phyloP scores from a whole-genome alignment of 2,113 vertebrate genomes.

The Varanus salvator region DNA sequence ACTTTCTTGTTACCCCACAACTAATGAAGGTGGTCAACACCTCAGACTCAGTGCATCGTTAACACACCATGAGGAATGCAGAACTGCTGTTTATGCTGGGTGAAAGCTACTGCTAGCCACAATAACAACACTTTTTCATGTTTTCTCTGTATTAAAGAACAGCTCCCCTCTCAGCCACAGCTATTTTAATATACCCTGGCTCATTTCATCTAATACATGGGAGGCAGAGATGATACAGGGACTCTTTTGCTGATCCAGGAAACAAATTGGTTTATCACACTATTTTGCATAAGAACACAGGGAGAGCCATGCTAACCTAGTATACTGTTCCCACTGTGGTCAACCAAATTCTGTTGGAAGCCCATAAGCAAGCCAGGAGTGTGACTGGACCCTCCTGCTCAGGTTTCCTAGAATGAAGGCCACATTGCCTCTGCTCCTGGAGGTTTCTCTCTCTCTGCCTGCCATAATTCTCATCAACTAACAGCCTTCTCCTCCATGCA shows the following conservation, averaged over 20 bases:
- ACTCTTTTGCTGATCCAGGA: not conserved
- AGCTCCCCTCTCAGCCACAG: not conserved
- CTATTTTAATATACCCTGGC: not conserved
- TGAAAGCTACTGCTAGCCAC: not conserved
- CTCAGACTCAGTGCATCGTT: not conserved
- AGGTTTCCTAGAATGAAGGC: too few relatives aligned
- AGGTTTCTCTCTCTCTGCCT: too few relatives aligned
- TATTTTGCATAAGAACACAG: not conserved
- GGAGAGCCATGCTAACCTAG: not conserved
- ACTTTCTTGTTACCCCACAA: not conserved
- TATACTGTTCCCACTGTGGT: not conserved
- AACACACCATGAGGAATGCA: not conserved
- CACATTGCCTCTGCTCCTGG: too few relatives aligned
- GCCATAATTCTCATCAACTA: too few relatives aligned
- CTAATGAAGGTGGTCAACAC: not conserved
- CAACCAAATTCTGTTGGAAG: too few relatives aligned
- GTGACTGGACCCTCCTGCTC: too few relatives aligned
- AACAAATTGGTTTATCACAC: not conserved
- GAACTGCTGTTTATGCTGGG: conserved; percentile 6
- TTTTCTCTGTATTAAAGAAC: not conserved
- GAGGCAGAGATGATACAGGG: not conserved
- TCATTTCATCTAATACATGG: not conserved
- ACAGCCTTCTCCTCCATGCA: too few relatives aligned
- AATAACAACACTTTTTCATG: not conserved
- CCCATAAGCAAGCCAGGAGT: too few relatives aligned